Conservation (phyloP, 2,888 invertebrate species). For the Tenthredo scrophulariae region DNA sequence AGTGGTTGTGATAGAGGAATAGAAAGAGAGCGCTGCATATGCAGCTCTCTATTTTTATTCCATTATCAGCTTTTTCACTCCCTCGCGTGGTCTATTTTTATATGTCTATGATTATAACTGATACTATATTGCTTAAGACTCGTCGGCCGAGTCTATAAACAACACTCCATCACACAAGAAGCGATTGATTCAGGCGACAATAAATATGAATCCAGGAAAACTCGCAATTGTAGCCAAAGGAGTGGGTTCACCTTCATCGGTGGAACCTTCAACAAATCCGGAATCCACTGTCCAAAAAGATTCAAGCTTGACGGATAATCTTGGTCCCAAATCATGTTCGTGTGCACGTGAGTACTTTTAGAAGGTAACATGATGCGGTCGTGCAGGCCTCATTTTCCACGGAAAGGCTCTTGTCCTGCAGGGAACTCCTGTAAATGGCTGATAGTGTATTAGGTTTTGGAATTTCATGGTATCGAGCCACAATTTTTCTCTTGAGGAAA, state of each 20-base stretch:
- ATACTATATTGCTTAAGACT: neutral
- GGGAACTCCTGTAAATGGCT: neutral
- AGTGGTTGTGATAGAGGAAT: too few species aligned
- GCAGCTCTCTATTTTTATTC: too few species aligned
- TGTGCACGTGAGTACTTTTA: neutral
- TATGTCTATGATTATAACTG: too few species aligned
- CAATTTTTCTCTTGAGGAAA: neutral
- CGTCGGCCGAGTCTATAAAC: neutral
- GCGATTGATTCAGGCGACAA: neutral
- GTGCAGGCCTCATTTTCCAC: too few species aligned
- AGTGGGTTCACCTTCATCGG: neutral
- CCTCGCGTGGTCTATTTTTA: too few species aligned
- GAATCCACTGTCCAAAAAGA: neutral
- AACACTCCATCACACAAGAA: neutral
- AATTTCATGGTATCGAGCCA: neutral
- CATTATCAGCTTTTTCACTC: too few species aligned
- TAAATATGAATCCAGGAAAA: neutral
- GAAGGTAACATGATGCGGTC: too few species aligned
- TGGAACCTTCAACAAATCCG: neutral
- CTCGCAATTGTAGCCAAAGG: neutral
- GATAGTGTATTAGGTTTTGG: too few species aligned
- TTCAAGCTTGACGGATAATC: too few species aligned
- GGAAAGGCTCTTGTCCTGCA: too few species aligned
- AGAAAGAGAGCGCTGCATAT: too few species aligned
- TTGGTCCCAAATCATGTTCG: neutral